A percentile compares a stretch with the other conserved stretches of the same genome.
phyloP scores from a whole-genome alignment of 2,797 vertebrate genomes.

The Oceanodroma leucorhoa region DNA sequence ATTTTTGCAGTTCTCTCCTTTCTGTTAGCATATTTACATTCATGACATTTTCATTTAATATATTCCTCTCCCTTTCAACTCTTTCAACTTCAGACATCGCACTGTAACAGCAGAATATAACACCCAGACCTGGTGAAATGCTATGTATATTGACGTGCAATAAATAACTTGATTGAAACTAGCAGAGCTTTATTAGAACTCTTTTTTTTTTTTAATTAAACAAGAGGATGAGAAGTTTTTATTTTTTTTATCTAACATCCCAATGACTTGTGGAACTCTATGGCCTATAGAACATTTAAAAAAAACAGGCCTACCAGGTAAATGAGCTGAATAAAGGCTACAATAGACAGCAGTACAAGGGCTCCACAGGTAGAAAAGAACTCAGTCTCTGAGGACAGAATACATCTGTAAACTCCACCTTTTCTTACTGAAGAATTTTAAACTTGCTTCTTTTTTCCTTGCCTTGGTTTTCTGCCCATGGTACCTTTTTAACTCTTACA shows the following conservation, averaged over 20 bases:
- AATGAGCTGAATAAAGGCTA: neutral
- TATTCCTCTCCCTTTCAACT: neutral
- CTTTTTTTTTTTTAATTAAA: neutral
- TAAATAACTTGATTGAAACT: neutral
- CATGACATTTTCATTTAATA: neutral
- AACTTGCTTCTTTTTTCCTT: neutral
- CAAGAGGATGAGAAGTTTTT: neutral
- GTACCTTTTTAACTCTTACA: neutral
- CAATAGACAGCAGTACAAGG: neutral
- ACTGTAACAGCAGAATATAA: neutral
- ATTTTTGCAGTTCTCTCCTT: neutral
- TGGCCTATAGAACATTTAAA: neutral
- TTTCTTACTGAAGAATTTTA: neutral
- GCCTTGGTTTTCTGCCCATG: neutral
- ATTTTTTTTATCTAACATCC: neutral
- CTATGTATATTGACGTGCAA: neutral
- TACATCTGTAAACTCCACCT: neutral
- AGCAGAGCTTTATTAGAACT: neutral
- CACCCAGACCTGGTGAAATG: neutral
- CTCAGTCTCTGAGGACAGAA: neutral
- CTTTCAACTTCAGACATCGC: neutral
- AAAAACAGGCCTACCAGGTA: neutral
- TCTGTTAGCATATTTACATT: neutral
- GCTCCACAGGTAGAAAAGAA: neutral
- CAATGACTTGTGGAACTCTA: neutral